Evolutionary conservation across 2,888 invertebrate genomes (phyloP).

Genomic region (Netelia fuscicornis): DNA sequence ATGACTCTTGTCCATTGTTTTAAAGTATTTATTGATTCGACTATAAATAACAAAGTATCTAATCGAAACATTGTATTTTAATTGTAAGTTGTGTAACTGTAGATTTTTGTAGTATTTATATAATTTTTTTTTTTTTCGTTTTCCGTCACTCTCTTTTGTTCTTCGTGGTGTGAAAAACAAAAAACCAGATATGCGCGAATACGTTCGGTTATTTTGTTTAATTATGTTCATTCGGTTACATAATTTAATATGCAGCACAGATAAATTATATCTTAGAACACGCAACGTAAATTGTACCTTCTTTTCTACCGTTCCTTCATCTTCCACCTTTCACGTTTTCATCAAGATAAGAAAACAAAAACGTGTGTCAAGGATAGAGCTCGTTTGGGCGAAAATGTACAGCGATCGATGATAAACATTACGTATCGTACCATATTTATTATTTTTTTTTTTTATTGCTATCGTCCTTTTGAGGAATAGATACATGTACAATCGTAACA

Average conservation of each 20-base stretch:
- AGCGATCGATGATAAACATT: conserved; percentile 36
- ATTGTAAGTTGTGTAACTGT: conserved; percentile 75
- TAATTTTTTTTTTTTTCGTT: conserved; percentile 69
- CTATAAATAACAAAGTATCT: conserved; percentile 76
- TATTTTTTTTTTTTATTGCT: conserved; percentile 65
- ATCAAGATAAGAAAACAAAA: neutral
- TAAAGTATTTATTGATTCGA: conserved; percentile 81
- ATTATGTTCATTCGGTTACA: conserved; percentile 66
- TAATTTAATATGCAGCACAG: conserved; percentile 72
- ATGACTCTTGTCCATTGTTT: conserved; percentile 80
- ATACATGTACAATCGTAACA: conserved; percentile 72
- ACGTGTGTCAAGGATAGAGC: neutral
- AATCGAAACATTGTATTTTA: conserved; percentile 75
- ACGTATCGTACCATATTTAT: conserved; percentile 11
- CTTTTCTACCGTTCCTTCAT: conserved; percentile 43
- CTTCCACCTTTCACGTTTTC: neutral
- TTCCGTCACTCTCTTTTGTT: neutral
- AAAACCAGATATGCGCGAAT: conserved; percentile 49
- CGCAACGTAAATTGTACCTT: conserved; percentile 56
- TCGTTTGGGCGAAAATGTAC: conserved; percentile 28
- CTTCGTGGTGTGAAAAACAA: conserved; percentile 38
- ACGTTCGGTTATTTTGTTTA: conserved; percentile 46
- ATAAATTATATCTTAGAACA: conserved; percentile 72
- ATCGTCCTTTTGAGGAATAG: conserved; percentile 63
- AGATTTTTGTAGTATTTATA: conserved; percentile 77